Percentiles rank a stretch among this genome's conserved stretches.
Conservation (phyloP, 2,113 vertebrate species). For the Anser cygnoides region DNA sequence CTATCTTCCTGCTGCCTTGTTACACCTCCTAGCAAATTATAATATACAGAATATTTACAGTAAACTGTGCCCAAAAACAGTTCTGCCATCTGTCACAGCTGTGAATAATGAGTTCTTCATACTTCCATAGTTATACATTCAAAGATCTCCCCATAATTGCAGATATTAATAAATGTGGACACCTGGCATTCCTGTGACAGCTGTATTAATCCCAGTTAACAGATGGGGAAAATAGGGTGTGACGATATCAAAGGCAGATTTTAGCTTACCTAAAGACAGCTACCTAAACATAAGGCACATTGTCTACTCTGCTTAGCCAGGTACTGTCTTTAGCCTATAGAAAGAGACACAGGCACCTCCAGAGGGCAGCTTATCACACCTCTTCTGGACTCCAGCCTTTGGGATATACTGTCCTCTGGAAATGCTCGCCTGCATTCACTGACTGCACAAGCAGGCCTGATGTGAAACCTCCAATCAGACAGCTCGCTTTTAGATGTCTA, state of each 20-base stretch:
- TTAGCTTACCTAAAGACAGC: background rate
- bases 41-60: background rate
- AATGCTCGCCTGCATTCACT: background rate
- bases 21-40: background rate
- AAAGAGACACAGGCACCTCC: background rate
- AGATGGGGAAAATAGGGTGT: background rate
- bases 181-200: background rate
- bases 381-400: background rate
- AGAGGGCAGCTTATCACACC: background rate
- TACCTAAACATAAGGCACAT: background rate
- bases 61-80: background rate
- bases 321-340: background rate
- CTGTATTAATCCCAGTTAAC: background rate
- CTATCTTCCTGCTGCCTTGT: background rate
- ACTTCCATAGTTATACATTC: background rate
- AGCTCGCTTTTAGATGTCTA: background rate
- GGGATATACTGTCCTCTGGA: background rate
- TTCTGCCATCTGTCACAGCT: slow-evolving; percentile 4
- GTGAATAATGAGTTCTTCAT: background rate
- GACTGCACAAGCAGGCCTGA: background rate
- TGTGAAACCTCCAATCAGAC: background rate
- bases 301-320: background rate
- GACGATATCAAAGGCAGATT: background rate
- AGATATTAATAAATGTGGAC: background rate
- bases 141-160: background rate